Conservation (phyloP, 1,140 invertebrate genomes). For the Yoshiicerus persimilis region DNA sequence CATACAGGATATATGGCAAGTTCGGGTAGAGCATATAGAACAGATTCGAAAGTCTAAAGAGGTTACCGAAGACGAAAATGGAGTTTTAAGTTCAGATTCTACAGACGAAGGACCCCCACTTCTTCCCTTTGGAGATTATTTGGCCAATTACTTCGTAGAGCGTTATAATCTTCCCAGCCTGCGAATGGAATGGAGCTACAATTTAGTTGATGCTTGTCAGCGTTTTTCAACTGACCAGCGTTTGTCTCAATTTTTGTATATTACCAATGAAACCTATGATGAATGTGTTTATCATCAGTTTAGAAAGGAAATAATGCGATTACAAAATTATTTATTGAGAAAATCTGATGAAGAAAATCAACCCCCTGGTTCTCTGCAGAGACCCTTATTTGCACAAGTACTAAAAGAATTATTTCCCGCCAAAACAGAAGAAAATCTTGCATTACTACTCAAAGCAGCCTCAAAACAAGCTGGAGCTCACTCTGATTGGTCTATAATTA, state of each 20-base stretch:
- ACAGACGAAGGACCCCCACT: background rate
- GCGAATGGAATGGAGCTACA: slow-evolving; percentile 35
- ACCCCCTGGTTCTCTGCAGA: background rate
- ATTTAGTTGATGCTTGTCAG: slow-evolving; percentile 29
- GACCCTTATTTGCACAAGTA: background rate
- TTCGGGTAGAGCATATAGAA: background rate
- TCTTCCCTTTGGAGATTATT: slow-evolving; percentile 16
- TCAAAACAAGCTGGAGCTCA: slow-evolving; percentile 11
- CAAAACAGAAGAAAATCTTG: slow-evolving; percentile 24
- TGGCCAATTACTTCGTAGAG: slow-evolving; percentile 27
- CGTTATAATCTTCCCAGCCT: background rate
- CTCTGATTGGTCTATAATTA: slow-evolving; percentile 19
- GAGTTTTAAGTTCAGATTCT: background rate
- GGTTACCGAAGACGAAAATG: background rate
- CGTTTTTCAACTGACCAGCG: background rate
- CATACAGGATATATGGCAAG: background rate
- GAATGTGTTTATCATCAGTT: slow-evolving; percentile 29
- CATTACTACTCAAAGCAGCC: background rate
- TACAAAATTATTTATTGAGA: background rate
- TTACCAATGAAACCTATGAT: slow-evolving; percentile 9
- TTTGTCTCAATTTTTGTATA: slow-evolving; percentile 8
- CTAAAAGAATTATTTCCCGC: slow-evolving; percentile 5
- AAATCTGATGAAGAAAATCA: background rate
- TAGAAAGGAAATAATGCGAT: background rate
- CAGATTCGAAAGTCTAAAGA: background rate